Percentiles rank a stretch among this genome's conserved stretches.
phyloP scores from a whole-genome alignment of 2,888 invertebrate species.

The Pardosa pseudoannulata region DNA sequence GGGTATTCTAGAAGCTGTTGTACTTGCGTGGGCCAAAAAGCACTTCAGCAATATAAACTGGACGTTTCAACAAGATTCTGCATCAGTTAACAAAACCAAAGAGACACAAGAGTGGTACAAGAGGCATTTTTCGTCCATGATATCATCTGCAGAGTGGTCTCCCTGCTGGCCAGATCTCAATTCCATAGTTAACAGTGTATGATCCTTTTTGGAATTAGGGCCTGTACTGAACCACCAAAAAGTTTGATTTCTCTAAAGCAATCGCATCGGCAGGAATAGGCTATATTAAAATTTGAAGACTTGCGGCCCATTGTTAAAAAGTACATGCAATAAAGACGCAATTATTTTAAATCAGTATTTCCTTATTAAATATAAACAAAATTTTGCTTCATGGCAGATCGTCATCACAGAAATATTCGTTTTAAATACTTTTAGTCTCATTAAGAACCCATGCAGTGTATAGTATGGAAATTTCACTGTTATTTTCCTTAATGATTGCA shows the following conservation, averaged over 20 bases:
- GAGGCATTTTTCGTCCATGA: neutral
- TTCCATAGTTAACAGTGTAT: neutral
- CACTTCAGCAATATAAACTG: constrained; percentile 11
- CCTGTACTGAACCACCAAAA: neutral
- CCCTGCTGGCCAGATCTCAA: neutral
- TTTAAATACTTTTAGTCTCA: too few species aligned
- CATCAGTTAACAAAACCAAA: neutral
- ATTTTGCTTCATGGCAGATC: too few species aligned
- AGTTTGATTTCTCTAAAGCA: neutral
- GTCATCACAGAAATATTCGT: too few species aligned
- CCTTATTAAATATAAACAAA: too few species aligned
- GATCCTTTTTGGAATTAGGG: neutral
- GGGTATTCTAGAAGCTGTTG: too few species aligned
- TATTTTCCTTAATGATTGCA: too few species aligned
- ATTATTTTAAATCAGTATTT: too few species aligned
- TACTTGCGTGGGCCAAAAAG: too few species aligned
- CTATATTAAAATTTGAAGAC: neutral
- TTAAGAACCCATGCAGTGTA: too few species aligned
- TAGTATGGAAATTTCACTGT: too few species aligned
- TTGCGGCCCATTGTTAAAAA: too few species aligned
- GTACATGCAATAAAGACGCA: too few species aligned
- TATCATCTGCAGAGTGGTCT: neutral
- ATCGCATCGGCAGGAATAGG: neutral
- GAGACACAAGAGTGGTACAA: constrained; percentile 11
- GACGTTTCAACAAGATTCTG: constrained; percentile 12